These are phyloP conservation scores for Nannospalax galili DNA, from an alignment of 2,113 vertebrate species.

Conservation along the genomic window DNA sequence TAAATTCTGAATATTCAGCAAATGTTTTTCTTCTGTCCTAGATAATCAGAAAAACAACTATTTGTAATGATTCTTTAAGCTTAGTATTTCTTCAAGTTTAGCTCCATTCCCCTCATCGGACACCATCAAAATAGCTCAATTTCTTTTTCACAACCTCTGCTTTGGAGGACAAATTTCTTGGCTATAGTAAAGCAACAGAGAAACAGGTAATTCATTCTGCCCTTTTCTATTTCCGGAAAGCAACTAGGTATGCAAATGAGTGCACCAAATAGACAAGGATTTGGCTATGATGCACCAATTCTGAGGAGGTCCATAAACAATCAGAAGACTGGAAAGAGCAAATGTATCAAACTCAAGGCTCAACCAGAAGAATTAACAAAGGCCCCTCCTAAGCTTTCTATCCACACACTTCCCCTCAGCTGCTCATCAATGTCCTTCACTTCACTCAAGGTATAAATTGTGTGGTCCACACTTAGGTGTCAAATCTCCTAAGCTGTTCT, in stretches of 20 bases:
- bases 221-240: slow-evolving; percentile 38
- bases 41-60: slow-evolving; percentile 45
- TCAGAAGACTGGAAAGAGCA: neutral
- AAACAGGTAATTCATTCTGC: neutral
- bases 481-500: neutral
- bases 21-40: slow-evolving; percentile 47
- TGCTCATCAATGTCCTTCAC: neutral
- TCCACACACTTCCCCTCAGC: neutral
- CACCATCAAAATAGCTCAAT: neutral
- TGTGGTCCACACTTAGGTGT: neutral
- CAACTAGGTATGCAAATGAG: neutral
- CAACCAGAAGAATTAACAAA: neutral
- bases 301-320: neutral
- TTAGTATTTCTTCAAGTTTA: neutral
- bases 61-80: neutral
- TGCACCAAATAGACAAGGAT: neutral
- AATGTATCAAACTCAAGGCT: neutral
- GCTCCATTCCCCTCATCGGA: too few species aligned
- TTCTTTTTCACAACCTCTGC: neutral
- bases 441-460: neutral
- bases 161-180: neutral
- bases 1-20: slow-evolving; percentile 47
- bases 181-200: neutral
- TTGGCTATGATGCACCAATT: neutral
- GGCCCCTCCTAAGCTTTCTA: neutral